A percentile compares a stretch with the other conserved stretches of the same genome.
Evolutionary conservation across 1,140 invertebrate genomes (phyloP).

Genomic region (Neotoxoptera formosana): DNA sequence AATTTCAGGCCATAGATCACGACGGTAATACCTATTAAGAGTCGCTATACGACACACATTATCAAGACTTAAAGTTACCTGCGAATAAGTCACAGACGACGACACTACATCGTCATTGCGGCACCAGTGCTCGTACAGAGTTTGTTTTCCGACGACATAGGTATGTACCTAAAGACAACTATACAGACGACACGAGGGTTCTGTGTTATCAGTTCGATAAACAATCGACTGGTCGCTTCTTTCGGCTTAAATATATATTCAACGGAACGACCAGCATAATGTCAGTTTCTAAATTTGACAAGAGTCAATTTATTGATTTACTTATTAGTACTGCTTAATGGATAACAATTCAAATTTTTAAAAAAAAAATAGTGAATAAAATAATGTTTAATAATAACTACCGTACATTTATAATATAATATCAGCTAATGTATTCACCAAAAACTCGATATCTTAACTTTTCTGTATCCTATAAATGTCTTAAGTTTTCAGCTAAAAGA

Average conservation of each 20-base stretch:
- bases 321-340: not conserved
- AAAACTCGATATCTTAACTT: not conserved
- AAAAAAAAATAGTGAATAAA: not conserved
- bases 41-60: too few species aligned
- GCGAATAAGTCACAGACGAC: not conserved
- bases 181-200: not conserved
- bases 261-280: not conserved
- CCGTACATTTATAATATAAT: too few species aligned
- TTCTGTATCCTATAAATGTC: not conserved
- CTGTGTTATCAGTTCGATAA: not conserved
- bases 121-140: too few species aligned
- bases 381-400: too few species aligned
- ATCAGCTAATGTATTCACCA: not conserved
- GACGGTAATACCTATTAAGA: not conserved
- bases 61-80: not conserved
- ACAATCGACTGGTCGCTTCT: too few species aligned
- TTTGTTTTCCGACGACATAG: too few species aligned
- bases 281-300: not conserved
- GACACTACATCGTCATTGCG: not conserved
- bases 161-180: too few species aligned
- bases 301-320: not conserved
- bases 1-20: not conserved
- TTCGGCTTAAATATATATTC: too few species aligned
- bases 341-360: not conserved
- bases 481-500: not conserved